These are phyloP conservation scores for Arrhopalites spinosus DNA, from an alignment of 2,888 invertebrate genomes.

Conservation along the genomic window DNA sequence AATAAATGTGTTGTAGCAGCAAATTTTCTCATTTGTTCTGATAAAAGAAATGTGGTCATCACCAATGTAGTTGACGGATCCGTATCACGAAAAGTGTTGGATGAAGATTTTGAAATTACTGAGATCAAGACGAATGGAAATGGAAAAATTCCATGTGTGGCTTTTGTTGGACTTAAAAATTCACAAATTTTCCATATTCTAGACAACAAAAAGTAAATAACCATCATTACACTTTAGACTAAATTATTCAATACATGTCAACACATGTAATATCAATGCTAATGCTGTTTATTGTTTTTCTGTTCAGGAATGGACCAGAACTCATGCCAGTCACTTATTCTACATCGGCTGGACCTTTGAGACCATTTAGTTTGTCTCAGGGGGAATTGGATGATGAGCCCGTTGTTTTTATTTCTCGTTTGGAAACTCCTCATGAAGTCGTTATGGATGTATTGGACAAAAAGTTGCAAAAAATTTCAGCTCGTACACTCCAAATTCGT, in stretches of 20 bases:
- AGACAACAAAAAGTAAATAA: conserved; percentile 44
- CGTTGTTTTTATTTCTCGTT: conserved; percentile 40
- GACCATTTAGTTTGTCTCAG: conserved; percentile 25
- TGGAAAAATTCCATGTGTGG: conserved; percentile 28
- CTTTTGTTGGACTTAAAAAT: background rate
- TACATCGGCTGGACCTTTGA: background rate
- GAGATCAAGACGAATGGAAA: conserved; percentile 43
- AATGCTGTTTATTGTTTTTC: no score
- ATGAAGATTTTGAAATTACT: conserved; percentile 37
- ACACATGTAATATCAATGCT: no score
- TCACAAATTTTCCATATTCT: conserved; percentile 43
- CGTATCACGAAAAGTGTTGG: conserved; percentile 34
- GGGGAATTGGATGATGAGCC: conserved; percentile 30
- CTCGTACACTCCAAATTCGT: conserved; percentile 29
- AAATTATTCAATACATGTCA: no score
- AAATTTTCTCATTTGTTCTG: conserved; percentile 45
- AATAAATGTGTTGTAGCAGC: conserved; percentile 39
- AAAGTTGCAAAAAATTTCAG: conserved; percentile 38
- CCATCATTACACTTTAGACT: no score
- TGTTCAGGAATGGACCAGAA: conserved; percentile 44
- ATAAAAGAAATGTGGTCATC: conserved; percentile 37
- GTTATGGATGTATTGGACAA: conserved; percentile 36
- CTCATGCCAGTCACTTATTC: conserved; percentile 41
- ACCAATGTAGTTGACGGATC: conserved; percentile 48
- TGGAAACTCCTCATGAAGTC: conserved; percentile 42